Base-by-base conservation (phyloP, 2,797 vertebrate genomes). In the Leptatherina wallacei region DNA sequence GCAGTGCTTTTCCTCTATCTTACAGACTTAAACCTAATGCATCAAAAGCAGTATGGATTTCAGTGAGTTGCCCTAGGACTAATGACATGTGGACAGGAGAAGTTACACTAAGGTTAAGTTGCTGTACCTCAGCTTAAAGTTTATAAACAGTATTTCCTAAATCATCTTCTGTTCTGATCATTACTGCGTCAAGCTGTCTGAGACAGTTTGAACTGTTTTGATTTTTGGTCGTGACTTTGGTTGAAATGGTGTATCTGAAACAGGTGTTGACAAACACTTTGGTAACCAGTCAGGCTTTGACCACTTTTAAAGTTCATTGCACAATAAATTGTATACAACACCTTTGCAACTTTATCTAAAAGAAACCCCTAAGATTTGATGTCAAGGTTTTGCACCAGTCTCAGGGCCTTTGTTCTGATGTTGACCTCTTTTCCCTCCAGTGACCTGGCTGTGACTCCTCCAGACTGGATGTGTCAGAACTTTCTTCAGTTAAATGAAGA, bases 391-490 rank as follows among this genome's bases (percentile, higher is more conserved):
- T 64, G 12, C 11, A 24, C 20, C 20, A 18, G 13, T 24, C 47
- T 20, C 32, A 22, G 14, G 3, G 22, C 22, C 22, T 65, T 76
- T 85, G 89, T 66, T 89, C 91, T 70, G 58, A 36, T n/a, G 65
- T 70, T 91, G 92, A 89, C 90, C 89, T 85, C 54, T 69, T 61
- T 84, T 84, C 67, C 87, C 80, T 85, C 81, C 81, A 40, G 87
- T 76, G 85, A 71, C 78, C 86, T 58, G 73, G 73, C 82, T 66
- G 76, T 85, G 85, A 88, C 89, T 85, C 84, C 77, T 83, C 61
- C 51, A n/a, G n/a, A n/a, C n/a, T n/a, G n/a, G n/a, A n/a, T n/a
- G n/a, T n/a, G n/a, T n/a, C n/a, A n/a, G n/a, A n/a, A n/a, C n/a
- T n/a, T n/a, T n/a, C n/a, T n/a, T n/a, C n/a, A n/a, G n/a, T n/a